phyloP scores from a whole-genome alignment of 53 echinoderm and acorn worm genomes.

The Hippasteria phrygiana region DNA sequence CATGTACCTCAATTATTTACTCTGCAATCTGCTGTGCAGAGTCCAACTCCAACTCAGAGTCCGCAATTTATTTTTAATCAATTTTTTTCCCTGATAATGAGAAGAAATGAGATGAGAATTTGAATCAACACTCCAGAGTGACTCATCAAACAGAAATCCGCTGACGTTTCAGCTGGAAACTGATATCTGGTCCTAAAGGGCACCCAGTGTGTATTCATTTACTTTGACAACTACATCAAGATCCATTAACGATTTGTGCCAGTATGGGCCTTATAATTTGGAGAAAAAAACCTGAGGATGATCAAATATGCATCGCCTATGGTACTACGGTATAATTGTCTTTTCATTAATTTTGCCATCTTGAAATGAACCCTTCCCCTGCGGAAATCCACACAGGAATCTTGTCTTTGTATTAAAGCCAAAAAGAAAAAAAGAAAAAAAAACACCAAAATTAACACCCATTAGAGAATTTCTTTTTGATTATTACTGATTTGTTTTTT shows the following conservation, averaged over 20 bases:
- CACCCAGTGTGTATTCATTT: not conserved
- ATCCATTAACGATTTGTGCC: not conserved
- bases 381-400: too few relatives aligned
- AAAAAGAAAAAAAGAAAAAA: too few relatives aligned
- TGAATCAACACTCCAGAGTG: not conserved
- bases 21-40: not conserved
- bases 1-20: not conserved
- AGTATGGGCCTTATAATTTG: not conserved
- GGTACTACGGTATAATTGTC: too few relatives aligned
- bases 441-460: too few relatives aligned
- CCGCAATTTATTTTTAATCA: not conserved
- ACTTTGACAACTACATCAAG: not conserved
- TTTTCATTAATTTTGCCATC: too few relatives aligned
- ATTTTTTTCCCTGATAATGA: slow-evolving; percentile 1
- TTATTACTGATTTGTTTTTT: too few relatives aligned
- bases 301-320: too few relatives aligned
- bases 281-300: not conserved
- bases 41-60: not conserved
- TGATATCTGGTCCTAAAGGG: not conserved
- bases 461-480: too few relatives aligned
- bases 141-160: slow-evolving; percentile 22
- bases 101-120: not conserved
- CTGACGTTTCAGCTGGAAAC: not conserved
- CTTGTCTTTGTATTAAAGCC: too few relatives aligned
- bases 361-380: too few relatives aligned